Evolutionary conservation across 2,113 vertebrate genomes (phyloP).

Genomic region (Columbina picui): DNA sequence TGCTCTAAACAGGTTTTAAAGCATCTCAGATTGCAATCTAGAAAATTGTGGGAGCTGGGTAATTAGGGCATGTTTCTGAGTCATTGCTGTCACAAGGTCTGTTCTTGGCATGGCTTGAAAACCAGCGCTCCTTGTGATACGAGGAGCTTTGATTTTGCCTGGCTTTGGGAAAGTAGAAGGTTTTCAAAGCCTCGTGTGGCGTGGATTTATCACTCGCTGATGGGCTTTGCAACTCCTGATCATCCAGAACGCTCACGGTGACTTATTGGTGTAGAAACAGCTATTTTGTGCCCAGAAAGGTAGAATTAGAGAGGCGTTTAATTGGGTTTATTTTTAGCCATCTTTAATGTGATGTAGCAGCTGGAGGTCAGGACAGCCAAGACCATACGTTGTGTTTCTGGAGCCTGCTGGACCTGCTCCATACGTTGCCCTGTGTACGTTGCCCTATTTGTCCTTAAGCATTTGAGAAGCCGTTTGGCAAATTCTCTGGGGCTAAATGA

Average conservation of each 20-base stretch:
- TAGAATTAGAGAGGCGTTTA: not conserved
- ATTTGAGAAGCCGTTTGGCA: not conserved
- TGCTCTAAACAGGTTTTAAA: conserved; percentile 27
- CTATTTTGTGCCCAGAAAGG: not conserved
- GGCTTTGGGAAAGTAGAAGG: not conserved
- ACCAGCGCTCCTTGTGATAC: not conserved
- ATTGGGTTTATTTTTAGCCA: not conserved
- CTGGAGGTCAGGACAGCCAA: not conserved
- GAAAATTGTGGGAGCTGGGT: conserved; percentile 15
- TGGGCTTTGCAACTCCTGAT: not conserved
- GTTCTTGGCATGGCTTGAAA: not conserved
- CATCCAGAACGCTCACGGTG: fast-evolving
- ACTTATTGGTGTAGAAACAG: not conserved
- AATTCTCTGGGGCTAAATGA: not conserved
- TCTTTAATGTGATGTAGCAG: not conserved
- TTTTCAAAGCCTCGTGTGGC: not conserved
- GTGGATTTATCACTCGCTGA: not conserved
- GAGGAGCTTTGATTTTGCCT: not conserved
- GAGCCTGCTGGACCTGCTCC: not conserved
- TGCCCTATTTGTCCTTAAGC: not conserved
- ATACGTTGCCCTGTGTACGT: fast-evolving
- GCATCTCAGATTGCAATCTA: conserved; percentile 47
- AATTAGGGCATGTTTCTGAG: conserved; percentile 54
- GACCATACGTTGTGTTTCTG: not conserved
- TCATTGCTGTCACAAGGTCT: conserved; percentile 39